Conservation (phyloP, 1,140 invertebrate genomes). For the Euborellia annulipes region DNA sequence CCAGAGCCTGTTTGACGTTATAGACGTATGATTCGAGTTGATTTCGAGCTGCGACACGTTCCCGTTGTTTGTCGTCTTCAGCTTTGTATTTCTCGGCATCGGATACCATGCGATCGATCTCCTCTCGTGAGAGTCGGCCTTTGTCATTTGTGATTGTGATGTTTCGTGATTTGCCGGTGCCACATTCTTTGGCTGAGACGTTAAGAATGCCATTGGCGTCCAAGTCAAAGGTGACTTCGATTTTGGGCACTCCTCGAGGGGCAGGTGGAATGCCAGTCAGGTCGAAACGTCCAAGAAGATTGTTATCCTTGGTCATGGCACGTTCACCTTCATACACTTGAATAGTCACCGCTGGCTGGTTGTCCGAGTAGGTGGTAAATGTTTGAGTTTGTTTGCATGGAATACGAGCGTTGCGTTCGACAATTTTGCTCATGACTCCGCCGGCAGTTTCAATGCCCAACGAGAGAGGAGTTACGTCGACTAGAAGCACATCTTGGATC, state of each 20-base stretch:
- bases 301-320: conserved; percentile 35
- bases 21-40: conserved; percentile 54
- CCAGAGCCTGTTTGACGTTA: conserved; percentile 40
- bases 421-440: conserved; percentile 46
- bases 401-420: conserved; percentile 46
- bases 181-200: conserved; percentile 37
- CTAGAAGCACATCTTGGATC: conserved; percentile 29
- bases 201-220: conserved; percentile 24
- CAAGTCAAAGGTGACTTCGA: conserved; percentile 28
- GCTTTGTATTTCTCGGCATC: conserved; percentile 48
- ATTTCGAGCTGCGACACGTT: conserved; percentile 45
- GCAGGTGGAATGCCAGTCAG: conserved; percentile 22
- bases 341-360: conserved; percentile 53
- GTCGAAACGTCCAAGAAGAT: conserved; percentile 46
- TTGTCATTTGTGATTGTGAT: conserved; percentile 42
- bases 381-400: conserved; percentile 46
- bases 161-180: conserved; percentile 33
- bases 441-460: conserved; percentile 48
- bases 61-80: conserved; percentile 36
- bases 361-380: conserved; percentile 50
- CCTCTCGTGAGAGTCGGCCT: conserved; percentile 34
- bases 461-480: conserved; percentile 35
- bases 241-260: conserved; percentile 35
- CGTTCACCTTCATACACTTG: conserved; percentile 41
- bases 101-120: conserved; percentile 44